A percentile compares a stretch with the other conserved stretches of the same genome.
phyloP scores from a whole-genome alignment of 92 coral and sea anemone species.

The Actinernus sp. region DNA sequence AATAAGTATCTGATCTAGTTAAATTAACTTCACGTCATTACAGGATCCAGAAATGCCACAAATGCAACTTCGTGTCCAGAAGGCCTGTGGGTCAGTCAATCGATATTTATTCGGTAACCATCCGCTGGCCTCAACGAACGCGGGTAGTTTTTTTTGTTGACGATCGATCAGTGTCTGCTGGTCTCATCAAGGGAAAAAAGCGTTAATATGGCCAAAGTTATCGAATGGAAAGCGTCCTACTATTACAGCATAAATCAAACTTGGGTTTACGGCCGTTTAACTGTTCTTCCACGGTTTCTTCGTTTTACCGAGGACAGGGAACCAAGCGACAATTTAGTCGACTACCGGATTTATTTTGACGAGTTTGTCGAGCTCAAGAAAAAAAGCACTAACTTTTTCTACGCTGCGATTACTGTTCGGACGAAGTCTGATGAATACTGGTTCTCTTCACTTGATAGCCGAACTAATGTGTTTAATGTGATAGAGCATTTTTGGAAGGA shows the following conservation, averaged over 20 bases:
- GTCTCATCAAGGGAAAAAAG: too few relatives aligned
- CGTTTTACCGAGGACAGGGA: slow-evolving; percentile 74
- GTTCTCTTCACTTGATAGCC: slow-evolving; percentile 89
- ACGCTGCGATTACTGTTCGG: slow-evolving; percentile 83
- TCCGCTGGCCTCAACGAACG: not conserved
- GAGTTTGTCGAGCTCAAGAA: slow-evolving; percentile 82
- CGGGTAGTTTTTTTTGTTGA: not conserved
- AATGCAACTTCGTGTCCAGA: too few relatives aligned
- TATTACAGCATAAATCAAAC: slow-evolving; percentile 65
- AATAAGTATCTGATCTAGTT: too few relatives aligned
- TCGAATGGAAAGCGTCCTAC: slow-evolving; percentile 94
- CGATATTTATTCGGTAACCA: too few relatives aligned
- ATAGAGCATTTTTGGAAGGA: slow-evolving; percentile 98
- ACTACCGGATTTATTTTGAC: slow-evolving; percentile 71
- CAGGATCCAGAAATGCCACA: too few relatives aligned
- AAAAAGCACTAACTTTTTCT: slow-evolving; percentile 77
- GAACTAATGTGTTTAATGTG: slow-evolving; percentile 77
- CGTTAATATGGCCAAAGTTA: slow-evolving; percentile 63
- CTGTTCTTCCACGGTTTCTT: slow-evolving; percentile 63
- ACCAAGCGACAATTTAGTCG: slow-evolving; percentile 34
- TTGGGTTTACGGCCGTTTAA: slow-evolving; percentile 85
- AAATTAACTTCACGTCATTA: too few relatives aligned
- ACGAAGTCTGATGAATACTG: slow-evolving; percentile 72
- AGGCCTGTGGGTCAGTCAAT: too few relatives aligned
- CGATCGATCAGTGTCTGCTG: too few relatives aligned